phyloP scores from a whole-genome alignment of 2,888 invertebrate species.

The Macropis europaea region DNA sequence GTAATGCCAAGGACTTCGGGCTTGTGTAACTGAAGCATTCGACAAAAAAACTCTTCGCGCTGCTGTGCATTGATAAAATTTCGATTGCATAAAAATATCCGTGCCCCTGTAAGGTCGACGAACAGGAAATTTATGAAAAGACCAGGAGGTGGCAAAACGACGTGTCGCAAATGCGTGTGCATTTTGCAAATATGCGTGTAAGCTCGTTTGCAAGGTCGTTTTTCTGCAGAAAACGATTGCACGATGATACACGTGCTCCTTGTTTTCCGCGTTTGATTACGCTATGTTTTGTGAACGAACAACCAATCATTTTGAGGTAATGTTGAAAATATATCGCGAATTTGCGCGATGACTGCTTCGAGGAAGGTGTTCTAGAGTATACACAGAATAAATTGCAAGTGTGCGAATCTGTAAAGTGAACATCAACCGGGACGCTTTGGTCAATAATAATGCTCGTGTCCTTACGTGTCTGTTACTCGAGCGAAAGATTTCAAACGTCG shows the following conservation, averaged over 20 bases:
- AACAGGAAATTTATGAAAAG: background rate
- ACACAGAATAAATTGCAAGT: too few species aligned
- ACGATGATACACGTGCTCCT: background rate
- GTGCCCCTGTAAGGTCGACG: background rate
- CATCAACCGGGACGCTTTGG: too few species aligned
- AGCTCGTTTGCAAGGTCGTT: background rate
- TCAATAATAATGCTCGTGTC: too few species aligned
- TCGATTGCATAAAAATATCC: background rate
- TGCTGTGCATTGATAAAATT: background rate
- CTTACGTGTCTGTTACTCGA: too few species aligned
- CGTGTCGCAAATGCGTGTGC: background rate
- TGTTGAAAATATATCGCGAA: constrained; percentile 4
- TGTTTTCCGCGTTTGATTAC: constrained; percentile 6
- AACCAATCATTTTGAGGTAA: background rate
- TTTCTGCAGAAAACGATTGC: background rate
- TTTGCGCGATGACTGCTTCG: background rate
- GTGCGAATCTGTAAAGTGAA: too few species aligned
- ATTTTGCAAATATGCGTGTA: background rate
- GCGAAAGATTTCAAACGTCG: too few species aligned
- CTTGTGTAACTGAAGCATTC: background rate
- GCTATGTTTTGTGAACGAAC: background rate
- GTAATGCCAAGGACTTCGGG: background rate
- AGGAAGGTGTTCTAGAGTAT: too few species aligned
- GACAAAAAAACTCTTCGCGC: too few species aligned
- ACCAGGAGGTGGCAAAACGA: too few species aligned